Conservation (phyloP, 64 coral and sea anemone genomes). For the Actinia equina region DNA sequence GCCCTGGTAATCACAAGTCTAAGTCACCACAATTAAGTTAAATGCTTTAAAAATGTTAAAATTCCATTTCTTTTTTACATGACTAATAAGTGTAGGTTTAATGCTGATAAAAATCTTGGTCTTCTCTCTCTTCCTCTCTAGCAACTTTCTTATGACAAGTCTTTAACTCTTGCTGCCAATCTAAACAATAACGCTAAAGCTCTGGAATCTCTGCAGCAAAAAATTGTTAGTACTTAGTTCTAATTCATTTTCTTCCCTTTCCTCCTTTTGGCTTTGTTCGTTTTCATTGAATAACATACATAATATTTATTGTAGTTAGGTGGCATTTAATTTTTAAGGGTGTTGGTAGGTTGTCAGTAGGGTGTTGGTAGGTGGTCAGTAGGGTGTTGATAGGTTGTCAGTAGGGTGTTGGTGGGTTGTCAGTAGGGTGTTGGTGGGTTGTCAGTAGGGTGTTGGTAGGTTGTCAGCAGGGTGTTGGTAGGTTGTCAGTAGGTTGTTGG, state of each 20-base stretch:
- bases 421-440: no score
- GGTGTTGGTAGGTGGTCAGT: no score
- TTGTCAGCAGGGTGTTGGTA: no score
- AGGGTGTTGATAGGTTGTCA: no score
- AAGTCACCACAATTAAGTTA: not conserved
- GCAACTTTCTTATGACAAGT: slow-evolving; percentile 3
- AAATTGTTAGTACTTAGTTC: slow-evolving; percentile 4
- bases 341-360: no score
- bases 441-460: no score
- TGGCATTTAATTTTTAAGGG: no score
- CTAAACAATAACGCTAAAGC: slow-evolving; percentile 28
- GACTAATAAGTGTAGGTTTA: not conserved
- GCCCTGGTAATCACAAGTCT: not conserved
- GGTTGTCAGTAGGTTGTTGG: no score
- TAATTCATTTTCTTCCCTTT: not conserved
- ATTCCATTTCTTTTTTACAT: not conserved
- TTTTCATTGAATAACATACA: no score
- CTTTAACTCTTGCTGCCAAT: slow-evolving; percentile 7
- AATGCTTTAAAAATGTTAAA: not conserved
- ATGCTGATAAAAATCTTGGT: slow-evolving; percentile 19
- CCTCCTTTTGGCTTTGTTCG: not conserved
- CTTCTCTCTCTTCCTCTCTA: slow-evolving; percentile 9
- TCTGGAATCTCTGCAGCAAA: not conserved
- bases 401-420: no score
- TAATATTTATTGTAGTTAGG: no score